Percentiles rank a stretch among this genome's conserved stretches.
These are phyloP conservation scores for Microctenopoma steveboyesi DNA, from an alignment of 2,797 vertebrate species.

Conservation along the genomic window DNA sequence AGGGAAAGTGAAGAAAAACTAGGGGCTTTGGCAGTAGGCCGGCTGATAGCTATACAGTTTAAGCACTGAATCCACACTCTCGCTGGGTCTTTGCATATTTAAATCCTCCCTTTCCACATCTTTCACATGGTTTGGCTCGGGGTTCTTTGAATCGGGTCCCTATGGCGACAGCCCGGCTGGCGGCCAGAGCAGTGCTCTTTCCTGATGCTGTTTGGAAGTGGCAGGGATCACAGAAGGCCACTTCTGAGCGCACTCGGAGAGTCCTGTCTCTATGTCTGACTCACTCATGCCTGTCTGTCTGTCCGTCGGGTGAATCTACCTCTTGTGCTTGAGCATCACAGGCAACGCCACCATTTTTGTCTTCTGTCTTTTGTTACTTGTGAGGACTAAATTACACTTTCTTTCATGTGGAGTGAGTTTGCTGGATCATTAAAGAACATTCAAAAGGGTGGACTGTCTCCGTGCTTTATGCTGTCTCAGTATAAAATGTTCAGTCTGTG, in stretches of 20 bases:
- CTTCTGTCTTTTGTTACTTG: slow-evolving; percentile 6
- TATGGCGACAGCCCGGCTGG: slow-evolving; percentile 77
- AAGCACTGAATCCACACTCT: slow-evolving; percentile 48
- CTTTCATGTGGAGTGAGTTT: slow-evolving; percentile 4
- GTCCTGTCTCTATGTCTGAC: slow-evolving; percentile 33
- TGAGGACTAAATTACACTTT: slow-evolving; percentile 9
- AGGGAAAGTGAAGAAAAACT: slow-evolving; percentile 43
- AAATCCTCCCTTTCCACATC: slow-evolving; percentile 39
- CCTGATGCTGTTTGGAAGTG: slow-evolving; percentile 77
- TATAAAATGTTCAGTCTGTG: slow-evolving; percentile 23
- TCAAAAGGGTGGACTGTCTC: background rate
- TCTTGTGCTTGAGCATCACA: slow-evolving; percentile 27
- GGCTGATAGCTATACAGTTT: slow-evolving; percentile 36
- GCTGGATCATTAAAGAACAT: background rate
- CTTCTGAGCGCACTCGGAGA: slow-evolving; percentile 66
- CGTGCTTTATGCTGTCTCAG: background rate
- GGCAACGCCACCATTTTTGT: background rate
- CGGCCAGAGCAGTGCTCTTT: slow-evolving; percentile 66
- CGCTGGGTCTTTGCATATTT: slow-evolving; percentile 49
- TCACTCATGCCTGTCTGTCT: slow-evolving; percentile 41
- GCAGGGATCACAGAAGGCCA: slow-evolving; percentile 76
- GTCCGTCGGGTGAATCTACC: slow-evolving; percentile 16
- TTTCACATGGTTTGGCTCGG: slow-evolving; percentile 69
- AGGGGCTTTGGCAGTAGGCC: slow-evolving; percentile 45
- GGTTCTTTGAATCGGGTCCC: slow-evolving; percentile 76